Evolutionary conservation across 2,113 vertebrate genomes (phyloP).

Genomic region (Ia io): DNA sequence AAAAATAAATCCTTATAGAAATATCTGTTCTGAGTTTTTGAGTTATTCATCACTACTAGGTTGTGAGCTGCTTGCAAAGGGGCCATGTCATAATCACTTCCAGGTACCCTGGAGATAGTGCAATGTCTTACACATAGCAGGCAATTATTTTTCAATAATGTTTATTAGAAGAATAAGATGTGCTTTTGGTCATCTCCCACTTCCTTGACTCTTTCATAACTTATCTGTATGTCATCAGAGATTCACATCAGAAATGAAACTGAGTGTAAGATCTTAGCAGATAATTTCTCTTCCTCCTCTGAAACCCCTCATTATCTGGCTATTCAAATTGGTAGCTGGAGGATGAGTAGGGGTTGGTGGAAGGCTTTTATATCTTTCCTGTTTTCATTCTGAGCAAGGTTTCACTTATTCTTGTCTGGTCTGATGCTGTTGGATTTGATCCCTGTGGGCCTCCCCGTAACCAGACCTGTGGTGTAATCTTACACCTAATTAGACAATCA

Average conservation of each 20-base stretch:
- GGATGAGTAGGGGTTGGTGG: background rate
- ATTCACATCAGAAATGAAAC: slow-evolving; percentile 49
- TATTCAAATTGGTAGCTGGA: slow-evolving; percentile 18
- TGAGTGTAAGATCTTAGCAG: background rate
- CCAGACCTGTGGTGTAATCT: slow-evolving; percentile 79
- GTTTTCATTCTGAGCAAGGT: slow-evolving; percentile 21
- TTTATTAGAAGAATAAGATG: slow-evolving; percentile 20
- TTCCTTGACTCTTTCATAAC: slow-evolving; percentile 33
- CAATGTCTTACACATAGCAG: background rate
- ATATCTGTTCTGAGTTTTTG: background rate
- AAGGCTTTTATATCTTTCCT: slow-evolving; percentile 34
- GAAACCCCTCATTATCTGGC: slow-evolving; percentile 33
- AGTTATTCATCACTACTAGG: background rate
- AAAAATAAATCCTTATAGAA: background rate
- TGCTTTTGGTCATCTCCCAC: slow-evolving; percentile 26
- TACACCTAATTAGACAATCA: slow-evolving; percentile 78
- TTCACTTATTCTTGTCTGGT: slow-evolving; percentile 78
- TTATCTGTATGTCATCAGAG: slow-evolving; percentile 52
- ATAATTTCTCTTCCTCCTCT: slow-evolving; percentile 40
- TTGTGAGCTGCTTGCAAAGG: background rate
- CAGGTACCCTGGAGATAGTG: background rate
- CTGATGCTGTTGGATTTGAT: slow-evolving; percentile 77
- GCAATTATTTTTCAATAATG: slow-evolving; percentile 13
- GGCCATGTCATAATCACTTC: background rate
- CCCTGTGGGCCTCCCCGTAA: slow-evolving; percentile 62